Evolutionary conservation across 2,888 invertebrate genomes (phyloP).

Genomic region (Diplazon laetatorius): DNA sequence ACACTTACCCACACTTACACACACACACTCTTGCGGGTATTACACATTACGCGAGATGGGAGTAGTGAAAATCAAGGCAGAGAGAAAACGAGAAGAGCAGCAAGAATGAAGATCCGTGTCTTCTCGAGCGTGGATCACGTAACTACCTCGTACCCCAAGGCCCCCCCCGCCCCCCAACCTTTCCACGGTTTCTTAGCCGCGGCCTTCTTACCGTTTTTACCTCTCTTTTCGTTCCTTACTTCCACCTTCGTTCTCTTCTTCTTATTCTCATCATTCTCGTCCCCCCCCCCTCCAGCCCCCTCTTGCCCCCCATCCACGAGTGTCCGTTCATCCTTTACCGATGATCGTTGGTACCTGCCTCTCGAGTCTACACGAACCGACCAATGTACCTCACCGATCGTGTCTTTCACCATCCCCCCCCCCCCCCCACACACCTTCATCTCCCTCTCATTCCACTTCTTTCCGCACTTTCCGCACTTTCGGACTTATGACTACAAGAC

Average conservation of each 20-base stretch:
- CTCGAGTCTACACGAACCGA: slow-evolving; percentile 61
- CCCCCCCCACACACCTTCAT: not conserved
- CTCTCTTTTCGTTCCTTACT: slow-evolving; percentile 29
- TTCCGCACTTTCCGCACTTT: slow-evolving; percentile 37
- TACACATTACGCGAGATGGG: slow-evolving; percentile 59
- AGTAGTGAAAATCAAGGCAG: slow-evolving; percentile 61
- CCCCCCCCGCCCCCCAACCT: slow-evolving; percentile 20
- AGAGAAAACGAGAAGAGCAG: slow-evolving; percentile 52
- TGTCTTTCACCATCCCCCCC: slow-evolving; percentile 49
- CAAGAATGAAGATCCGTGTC: slow-evolving; percentile 73
- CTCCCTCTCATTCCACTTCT: slow-evolving; percentile 21
- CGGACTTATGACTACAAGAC: slow-evolving; percentile 51
- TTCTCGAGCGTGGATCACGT: slow-evolving; percentile 74
- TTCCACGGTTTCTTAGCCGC: slow-evolving; percentile 45
- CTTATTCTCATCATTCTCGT: slow-evolving; percentile 23
- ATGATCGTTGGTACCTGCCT: slow-evolving; percentile 65
- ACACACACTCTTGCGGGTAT: no score
- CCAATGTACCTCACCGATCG: slow-evolving; percentile 59
- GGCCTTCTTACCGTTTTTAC: slow-evolving; percentile 54
- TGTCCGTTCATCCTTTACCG: slow-evolving; percentile 64
- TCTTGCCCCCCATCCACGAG: slow-evolving; percentile 48
- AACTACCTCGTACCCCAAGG: slow-evolving; percentile 63
- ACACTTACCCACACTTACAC: slow-evolving; percentile 24
- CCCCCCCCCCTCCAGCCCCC: no score
- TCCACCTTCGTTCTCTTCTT: slow-evolving; percentile 22